Evolutionary conservation across 2,888 invertebrate genomes (phyloP), one percentile per base, ranked within the genome.

Genomic region (Diaprepes abbreviatus): DNA sequence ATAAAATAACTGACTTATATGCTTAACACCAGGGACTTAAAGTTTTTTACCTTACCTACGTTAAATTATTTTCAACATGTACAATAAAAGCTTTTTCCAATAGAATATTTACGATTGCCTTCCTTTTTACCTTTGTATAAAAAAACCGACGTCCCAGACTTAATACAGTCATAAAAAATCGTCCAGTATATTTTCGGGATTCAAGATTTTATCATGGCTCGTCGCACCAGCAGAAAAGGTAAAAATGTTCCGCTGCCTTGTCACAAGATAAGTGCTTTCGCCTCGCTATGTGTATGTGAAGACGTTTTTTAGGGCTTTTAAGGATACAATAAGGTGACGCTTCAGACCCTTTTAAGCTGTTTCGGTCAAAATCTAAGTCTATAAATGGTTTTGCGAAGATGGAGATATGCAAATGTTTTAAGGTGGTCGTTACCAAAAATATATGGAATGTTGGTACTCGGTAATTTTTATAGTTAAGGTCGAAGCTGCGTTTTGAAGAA

Each of bases 341-440:
- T 57, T 40, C n/a, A 24, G 57, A 40, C 57, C 40, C 38, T 57
- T 57, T 57, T 57, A 57, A 57, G 57, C 57, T 35, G 33, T 57
- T 57, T 57, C 40, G 57, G 40, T 57, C 12, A 40, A 36, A 24
- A 24, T 21, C 38, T 24, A 24, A 57, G 57, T 57, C 57, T 57
- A 28, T 57, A 57, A 57, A 57, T 40, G 21, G 57, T 40, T 57
- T 21, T 21, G 57, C 24, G 6, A 28, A 57, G 40, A 57, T 40
- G 24, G 21, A 57, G 38, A 57, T 57, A 57, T 38, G 57, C 24
- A 57, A 40, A 57, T 55, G 35, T 57, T 38, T 19, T 43, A 43
- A 10, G 19, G 10, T 19, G 19, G 17, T 6, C n/a, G n/a, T 45
- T 45, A 21, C n/a, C 43, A 19, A 21, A 45, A 45, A 45, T n/a